phyloP scores from a whole-genome alignment of 2,113 vertebrate species.

The Gymnobelideus leadbeateri region DNA sequence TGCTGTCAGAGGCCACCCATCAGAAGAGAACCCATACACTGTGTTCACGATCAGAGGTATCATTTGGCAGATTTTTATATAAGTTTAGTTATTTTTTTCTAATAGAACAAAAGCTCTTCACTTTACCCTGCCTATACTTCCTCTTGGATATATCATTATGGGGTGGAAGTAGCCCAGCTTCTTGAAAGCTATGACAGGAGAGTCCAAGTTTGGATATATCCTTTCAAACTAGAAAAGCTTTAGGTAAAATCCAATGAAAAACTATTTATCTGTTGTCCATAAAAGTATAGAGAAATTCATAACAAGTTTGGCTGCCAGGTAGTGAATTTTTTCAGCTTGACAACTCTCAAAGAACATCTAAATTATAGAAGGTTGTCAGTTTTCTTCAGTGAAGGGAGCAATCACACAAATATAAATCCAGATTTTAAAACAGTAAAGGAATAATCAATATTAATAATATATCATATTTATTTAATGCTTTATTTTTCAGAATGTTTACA shows the following conservation, averaged over 20 bases:
- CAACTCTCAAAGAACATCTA: background rate
- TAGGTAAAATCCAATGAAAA: no score
- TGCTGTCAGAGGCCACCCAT: background rate
- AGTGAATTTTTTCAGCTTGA: background rate
- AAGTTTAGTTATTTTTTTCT: slow-evolving; percentile 39
- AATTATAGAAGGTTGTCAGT: background rate
- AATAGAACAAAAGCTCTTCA: slow-evolving; percentile 46
- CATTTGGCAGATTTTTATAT: slow-evolving; percentile 43
- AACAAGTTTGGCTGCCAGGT: no score
- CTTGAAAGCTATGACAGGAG: no score
- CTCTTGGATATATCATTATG: no score
- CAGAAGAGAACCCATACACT: background rate
- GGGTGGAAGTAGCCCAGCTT: no score
- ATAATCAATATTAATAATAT: no score
- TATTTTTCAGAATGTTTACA: background rate
- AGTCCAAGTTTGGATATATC: no score
- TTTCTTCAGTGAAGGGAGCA: background rate
- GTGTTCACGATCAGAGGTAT: slow-evolving; percentile 9
- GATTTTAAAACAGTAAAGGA: background rate
- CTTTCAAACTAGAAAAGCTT: no score
- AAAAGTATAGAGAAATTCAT: no score
- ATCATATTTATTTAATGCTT: no score
- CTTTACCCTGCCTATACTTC: slow-evolving; percentile 41
- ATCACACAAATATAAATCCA: background rate
- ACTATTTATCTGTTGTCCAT: no score